Conservation (phyloP, 2,113 vertebrate species). For the Burhinus bistriatus region DNA sequence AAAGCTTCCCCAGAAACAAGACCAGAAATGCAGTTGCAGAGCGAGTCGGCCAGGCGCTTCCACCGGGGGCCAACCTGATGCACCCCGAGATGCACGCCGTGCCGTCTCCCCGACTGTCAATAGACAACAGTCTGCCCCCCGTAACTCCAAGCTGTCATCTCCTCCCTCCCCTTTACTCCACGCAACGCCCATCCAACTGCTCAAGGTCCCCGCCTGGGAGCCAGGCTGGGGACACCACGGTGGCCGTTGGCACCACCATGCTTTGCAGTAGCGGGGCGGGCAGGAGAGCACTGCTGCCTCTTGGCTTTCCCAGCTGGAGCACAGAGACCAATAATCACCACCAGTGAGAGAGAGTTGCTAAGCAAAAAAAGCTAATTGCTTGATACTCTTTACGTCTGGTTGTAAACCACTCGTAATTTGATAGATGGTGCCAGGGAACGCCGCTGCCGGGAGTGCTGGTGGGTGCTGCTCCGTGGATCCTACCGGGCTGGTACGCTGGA, state of each 20-base stretch:
- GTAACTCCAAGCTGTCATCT: not conserved
- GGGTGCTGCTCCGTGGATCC: not conserved
- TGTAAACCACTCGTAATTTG: not conserved
- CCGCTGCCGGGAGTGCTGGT: not conserved
- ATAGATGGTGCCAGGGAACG: not conserved
- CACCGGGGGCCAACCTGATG: rapidly evolving
- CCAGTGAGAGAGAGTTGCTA: not conserved
- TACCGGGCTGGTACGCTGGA: not conserved
- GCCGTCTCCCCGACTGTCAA: rapidly evolving
- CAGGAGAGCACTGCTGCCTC: not conserved
- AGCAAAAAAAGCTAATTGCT: not conserved
- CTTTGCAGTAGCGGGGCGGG: rapidly evolving
- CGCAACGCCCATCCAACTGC: not conserved
- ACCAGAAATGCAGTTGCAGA: rapidly evolving
- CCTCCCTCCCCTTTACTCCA: not conserved
- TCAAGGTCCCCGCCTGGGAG: not conserved
- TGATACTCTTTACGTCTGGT: not conserved
- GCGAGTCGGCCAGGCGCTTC: rapidly evolving
- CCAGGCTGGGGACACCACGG: not conserved
- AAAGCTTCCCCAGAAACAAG: not conserved
- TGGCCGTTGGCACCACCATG: rapidly evolving
- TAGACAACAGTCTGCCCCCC: no score
- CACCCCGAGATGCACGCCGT: rapidly evolving
- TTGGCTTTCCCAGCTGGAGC: not conserved
- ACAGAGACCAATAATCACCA: not conserved